Percentiles rank a stretch among this genome's conserved stretches.
phyloP scores from a whole-genome alignment of 2,888 invertebrate genomes.

The Hyles lineata region DNA sequence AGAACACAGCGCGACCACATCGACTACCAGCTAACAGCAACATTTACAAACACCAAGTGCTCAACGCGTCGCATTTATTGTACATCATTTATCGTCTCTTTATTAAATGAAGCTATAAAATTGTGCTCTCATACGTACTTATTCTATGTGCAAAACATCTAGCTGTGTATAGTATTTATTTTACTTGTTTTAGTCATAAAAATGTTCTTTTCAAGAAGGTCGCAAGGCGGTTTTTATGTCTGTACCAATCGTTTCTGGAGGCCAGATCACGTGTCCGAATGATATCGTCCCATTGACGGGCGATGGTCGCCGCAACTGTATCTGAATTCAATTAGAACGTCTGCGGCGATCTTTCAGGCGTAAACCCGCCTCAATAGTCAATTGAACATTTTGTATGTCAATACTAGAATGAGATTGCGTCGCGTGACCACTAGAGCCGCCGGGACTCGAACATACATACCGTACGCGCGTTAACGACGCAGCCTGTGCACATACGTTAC shows the following conservation, averaged over 20 bases:
- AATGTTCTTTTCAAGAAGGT: neutral
- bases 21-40: constrained; percentile 3
- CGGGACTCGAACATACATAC: constrained; percentile 24
- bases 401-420: neutral
- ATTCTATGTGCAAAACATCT: neutral
- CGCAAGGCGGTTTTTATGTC: neutral
- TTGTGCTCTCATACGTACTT: neutral
- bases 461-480: constrained; percentile 3
- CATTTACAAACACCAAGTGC: neutral
- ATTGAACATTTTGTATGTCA: neutral
- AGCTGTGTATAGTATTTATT: constrained; percentile 8
- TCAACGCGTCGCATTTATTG: neutral
- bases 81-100: neutral
- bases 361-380: neutral
- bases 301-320: constrained; percentile 9
- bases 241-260: neutral
- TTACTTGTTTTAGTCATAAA: neutral
- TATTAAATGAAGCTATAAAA: neutral
- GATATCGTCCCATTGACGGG: constrained; percentile 20
- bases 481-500: constrained; percentile 27
- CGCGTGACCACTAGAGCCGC: constrained; percentile 11
- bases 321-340: neutral
- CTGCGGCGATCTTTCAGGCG: neutral
- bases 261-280: neutral
- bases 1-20: constrained; percentile 18